phyloP scores from a whole-genome alignment of 2,113 vertebrate genomes.

The Rousettus leschenaultii region DNA sequence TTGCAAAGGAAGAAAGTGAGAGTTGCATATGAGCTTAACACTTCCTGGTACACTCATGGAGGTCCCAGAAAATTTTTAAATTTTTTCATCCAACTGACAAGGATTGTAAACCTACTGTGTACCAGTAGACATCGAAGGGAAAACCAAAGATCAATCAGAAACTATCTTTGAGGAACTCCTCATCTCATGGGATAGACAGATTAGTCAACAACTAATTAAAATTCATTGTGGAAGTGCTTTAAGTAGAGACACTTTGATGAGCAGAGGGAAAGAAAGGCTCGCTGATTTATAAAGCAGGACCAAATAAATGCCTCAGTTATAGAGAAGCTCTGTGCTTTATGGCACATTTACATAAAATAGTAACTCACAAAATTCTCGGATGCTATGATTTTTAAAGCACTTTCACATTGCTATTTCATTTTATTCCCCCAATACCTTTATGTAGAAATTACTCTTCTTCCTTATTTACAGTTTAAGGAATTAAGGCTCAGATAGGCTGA shows the following conservation, averaged over 20 bases:
- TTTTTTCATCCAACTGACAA: not conserved
- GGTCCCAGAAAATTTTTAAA: not conserved
- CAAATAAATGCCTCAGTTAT: not conserved
- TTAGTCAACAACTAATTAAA: not conserved
- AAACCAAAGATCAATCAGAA: not conserved
- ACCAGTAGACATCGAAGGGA: not conserved
- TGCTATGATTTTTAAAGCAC: not conserved
- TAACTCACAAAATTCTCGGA: not conserved
- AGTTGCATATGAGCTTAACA: not conserved
- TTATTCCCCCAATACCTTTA: not conserved
- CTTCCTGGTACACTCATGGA: not conserved
- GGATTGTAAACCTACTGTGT: not conserved
- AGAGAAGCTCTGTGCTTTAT: not conserved
- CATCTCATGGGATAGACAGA: not conserved
- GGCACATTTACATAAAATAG: not conserved
- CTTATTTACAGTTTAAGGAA: not conserved
- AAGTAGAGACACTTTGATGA: not conserved
- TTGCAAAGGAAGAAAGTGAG: not conserved
- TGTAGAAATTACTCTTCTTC: not conserved
- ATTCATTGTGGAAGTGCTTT: not conserved
- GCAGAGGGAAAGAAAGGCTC: not conserved
- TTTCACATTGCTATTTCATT: not conserved
- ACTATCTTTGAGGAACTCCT: not conserved
- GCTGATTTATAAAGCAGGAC: not conserved
- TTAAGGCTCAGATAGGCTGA: not conserved